Evolutionary conservation across 2,888 invertebrate species (phyloP).

Genomic region (Xestia xanthographa): DNA sequence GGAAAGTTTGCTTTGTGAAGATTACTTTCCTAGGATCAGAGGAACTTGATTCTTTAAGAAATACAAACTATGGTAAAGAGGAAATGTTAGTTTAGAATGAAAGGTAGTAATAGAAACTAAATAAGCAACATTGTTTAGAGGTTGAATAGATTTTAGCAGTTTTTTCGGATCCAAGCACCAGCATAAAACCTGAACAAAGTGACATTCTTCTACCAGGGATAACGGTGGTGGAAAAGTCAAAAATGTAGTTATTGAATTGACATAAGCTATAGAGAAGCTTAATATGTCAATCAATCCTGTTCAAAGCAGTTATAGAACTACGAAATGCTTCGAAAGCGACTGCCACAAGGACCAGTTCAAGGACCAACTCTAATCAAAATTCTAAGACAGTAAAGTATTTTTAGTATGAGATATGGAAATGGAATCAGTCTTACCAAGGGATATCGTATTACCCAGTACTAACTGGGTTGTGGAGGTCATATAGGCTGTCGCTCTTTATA

Average conservation of each 20-base stretch:
- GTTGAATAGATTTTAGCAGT: background rate
- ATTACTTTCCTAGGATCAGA: constrained; percentile 34
- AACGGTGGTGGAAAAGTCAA: background rate
- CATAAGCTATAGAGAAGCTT: background rate
- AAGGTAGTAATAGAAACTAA: background rate
- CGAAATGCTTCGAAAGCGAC: background rate
- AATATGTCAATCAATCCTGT: background rate
- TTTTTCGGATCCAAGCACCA: background rate
- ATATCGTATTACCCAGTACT: no score
- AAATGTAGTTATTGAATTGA: background rate
- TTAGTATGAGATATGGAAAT: background rate
- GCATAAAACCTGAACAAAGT: background rate
- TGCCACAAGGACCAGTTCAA: background rate
- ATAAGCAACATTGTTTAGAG: background rate
- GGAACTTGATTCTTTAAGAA: background rate
- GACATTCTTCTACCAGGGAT: background rate
- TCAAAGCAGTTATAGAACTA: background rate
- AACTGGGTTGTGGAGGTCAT: no score
- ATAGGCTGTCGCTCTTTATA: no score
- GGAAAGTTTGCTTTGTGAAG: constrained; percentile 44
- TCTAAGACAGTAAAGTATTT: background rate
- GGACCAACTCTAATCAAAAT: background rate
- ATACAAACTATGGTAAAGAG: background rate
- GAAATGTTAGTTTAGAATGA: background rate
- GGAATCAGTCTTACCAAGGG: no score